A percentile compares a stretch with the other conserved stretches of the same genome.
Conservation (phyloP, 2,888 invertebrate species). For the Dolomedes plantarius region DNA sequence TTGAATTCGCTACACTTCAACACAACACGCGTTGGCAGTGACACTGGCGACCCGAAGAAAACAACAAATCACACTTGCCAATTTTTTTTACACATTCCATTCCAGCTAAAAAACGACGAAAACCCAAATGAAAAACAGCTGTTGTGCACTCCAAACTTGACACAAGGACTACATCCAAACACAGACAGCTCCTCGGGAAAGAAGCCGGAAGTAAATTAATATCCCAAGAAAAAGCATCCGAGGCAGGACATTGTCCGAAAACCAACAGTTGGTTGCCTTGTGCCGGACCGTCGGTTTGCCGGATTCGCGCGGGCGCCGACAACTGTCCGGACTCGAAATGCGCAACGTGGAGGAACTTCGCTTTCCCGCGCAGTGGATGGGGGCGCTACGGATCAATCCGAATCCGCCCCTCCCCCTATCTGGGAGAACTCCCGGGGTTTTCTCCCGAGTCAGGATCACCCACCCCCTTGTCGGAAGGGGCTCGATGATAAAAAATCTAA, state of each 20-base stretch:
- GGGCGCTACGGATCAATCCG: constrained; percentile 58
- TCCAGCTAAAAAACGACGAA: too few species aligned
- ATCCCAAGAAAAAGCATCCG: too few species aligned
- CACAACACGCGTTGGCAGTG: too few species aligned
- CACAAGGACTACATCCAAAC: not conserved
- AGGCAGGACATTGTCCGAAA: not conserved
- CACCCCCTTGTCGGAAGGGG: not conserved
- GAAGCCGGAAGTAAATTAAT: too few species aligned
- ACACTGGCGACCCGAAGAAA: too few species aligned
- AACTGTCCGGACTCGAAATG: constrained; percentile 15
- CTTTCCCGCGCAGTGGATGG: constrained; percentile 41
- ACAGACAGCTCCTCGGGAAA: too few species aligned
- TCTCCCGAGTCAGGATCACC: not conserved
- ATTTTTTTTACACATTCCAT: too few species aligned
- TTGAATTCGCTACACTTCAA: too few species aligned
- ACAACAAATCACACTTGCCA: too few species aligned
- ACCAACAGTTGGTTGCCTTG: constrained; percentile 49
- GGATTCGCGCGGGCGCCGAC: constrained; percentile 27
- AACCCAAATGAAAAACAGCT: not conserved
- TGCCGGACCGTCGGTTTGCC: constrained; percentile 39
- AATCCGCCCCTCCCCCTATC: not conserved
- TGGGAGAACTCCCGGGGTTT: not conserved
- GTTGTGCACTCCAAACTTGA: not conserved
- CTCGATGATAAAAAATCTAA: too few species aligned
- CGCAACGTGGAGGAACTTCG: not conserved